Percentiles rank a stretch among this genome's conserved stretches.
Evolutionary conservation across 1,140 invertebrate genomes (phyloP).

Genomic region (Meloidogyne hapla): DNA sequence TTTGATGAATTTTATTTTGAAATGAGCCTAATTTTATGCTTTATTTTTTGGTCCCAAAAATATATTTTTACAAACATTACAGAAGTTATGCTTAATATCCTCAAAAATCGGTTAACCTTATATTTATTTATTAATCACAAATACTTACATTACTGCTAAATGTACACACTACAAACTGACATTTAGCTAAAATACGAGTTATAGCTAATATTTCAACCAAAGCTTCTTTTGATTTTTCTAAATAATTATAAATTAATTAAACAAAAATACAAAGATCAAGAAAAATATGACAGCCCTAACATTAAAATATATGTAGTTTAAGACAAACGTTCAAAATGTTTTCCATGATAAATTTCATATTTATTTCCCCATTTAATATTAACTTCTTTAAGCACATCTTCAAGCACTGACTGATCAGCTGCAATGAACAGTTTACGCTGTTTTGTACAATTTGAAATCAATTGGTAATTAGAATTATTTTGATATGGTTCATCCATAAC

Average conservation of each 20-base stretch:
- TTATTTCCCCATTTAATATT: constrained; percentile 65
- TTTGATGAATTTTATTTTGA: too few species aligned
- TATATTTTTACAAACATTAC: too few species aligned
- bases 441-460: background rate
- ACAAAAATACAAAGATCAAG: too few species aligned
- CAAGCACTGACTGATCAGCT: constrained; percentile 67
- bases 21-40: too few species aligned
- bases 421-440: constrained; percentile 68
- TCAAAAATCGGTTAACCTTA: too few species aligned
- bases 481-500: background rate
- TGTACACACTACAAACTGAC: constrained; percentile 68
- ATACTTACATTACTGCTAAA: constrained; percentile 68
- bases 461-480: background rate
- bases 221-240: background rate
- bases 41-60: too few species aligned
- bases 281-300: too few species aligned
- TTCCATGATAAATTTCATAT: background rate
- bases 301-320: too few species aligned
- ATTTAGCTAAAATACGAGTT: background rate
- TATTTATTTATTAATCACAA: too few species aligned
- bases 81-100: too few species aligned
- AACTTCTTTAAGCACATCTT: constrained; percentile 67
- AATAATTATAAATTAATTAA: too few species aligned
- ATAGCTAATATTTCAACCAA: constrained; percentile 64
- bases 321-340: background rate